phyloP scores from a whole-genome alignment of 2,113 vertebrate species.

The Podarcis muralis region DNA sequence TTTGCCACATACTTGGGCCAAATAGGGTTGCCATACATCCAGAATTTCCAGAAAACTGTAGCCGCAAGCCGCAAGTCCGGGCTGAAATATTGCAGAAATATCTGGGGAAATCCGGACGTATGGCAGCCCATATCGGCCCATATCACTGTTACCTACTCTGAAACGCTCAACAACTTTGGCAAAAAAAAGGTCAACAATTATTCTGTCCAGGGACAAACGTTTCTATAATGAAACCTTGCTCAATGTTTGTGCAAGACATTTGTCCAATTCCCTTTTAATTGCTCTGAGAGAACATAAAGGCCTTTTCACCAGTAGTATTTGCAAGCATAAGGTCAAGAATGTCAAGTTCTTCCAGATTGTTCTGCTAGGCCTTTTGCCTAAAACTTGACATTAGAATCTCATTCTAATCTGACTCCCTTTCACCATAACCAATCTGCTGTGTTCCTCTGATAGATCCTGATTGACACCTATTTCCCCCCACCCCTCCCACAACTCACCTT shows the following conservation, averaged over 20 bases:
- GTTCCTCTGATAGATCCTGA: not conserved
- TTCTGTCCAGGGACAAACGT: no score
- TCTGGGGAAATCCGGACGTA: no score
- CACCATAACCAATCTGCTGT: not conserved
- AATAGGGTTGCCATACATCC: no score
- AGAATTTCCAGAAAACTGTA: no score
- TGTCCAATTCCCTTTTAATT: not conserved
- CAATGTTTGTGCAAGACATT: not conserved
- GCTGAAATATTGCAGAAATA: no score
- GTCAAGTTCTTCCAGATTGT: not conserved
- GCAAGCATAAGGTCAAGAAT: not conserved
- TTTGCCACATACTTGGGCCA: not conserved
- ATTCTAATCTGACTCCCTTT: not conserved
- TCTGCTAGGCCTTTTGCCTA: not conserved
- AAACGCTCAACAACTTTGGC: not conserved
- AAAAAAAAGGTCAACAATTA: not conserved
- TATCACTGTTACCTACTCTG: no score
- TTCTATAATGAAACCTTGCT: not conserved
- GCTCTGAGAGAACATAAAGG: no score
- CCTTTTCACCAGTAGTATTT: not conserved
- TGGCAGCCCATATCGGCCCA: no score
- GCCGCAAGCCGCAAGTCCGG: no score
- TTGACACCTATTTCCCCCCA: no score
- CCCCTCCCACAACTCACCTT: constrained; percentile 38
- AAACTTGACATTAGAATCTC: not conserved